Evolutionary conservation across 1,140 invertebrate genomes (phyloP).

Genomic region (Panagrolaimus sp.): DNA sequence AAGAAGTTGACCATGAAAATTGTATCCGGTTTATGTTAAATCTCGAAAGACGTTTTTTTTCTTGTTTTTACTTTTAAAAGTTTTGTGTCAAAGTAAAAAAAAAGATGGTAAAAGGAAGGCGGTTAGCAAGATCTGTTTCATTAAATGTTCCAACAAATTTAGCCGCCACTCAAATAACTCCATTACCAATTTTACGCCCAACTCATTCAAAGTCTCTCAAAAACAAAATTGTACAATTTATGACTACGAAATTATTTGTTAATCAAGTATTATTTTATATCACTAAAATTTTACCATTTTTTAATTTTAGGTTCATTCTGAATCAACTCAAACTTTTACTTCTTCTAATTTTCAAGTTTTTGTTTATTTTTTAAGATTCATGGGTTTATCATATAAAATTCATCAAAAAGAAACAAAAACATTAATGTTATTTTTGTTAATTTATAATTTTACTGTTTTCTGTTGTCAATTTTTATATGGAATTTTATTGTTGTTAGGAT

Average conservation of each 20-base stretch:
- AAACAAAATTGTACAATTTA: not conserved
- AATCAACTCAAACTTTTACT: not conserved
- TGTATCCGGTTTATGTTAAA: no score
- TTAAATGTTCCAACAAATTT: constrained; percentile 1
- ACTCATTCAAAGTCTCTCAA: not conserved
- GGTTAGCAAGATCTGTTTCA: constrained; percentile 14
- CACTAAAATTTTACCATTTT: not conserved
- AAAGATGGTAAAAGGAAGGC: not conserved
- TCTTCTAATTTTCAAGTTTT: not conserved
- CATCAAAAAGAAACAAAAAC: not conserved
- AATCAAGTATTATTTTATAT: not conserved
- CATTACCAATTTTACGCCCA: not conserved
- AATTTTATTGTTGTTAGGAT: not conserved
- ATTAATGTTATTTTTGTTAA: not conserved
- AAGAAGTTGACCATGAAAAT: no score
- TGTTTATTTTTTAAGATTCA: not conserved
- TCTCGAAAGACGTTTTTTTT: no score
- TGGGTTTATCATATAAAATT: not conserved
- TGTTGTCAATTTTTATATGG: not conserved
- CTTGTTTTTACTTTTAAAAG: no score
- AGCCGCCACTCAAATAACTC: not conserved
- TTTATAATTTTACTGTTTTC: constrained; percentile 1
- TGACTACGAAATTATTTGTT: constrained; percentile 6
- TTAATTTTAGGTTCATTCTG: not conserved
- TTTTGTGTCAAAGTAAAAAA: no score